These are phyloP conservation scores for Amazona guildingii DNA, from an alignment of 2,113 vertebrate genomes.

Conservation along the genomic window DNA sequence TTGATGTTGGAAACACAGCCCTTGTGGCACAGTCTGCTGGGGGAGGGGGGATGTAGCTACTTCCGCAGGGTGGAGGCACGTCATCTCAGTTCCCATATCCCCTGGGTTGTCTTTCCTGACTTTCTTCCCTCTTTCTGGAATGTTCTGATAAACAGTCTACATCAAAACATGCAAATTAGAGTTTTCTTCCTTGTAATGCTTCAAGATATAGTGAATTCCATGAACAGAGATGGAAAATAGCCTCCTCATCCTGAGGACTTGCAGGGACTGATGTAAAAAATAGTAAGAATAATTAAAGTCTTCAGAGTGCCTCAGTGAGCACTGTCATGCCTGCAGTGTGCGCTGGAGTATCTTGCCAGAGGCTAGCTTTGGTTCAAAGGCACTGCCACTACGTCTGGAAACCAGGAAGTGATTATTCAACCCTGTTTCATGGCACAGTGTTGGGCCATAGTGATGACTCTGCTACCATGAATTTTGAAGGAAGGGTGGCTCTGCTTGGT, in stretches of 20 bases:
- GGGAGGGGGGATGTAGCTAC: neutral
- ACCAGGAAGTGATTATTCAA: neutral
- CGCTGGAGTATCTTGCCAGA: neutral
- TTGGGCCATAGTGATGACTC: neutral
- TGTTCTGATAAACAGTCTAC: neutral
- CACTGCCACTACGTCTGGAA: neutral
- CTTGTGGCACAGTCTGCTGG: neutral
- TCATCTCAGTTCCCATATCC: neutral
- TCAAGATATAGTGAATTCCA: neutral
- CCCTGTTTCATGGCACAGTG: neutral
- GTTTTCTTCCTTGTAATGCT: neutral
- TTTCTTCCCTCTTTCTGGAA: neutral
- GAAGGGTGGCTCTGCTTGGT: neutral
- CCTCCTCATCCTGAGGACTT: neutral
- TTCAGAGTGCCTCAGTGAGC: neutral
- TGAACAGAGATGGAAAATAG: neutral
- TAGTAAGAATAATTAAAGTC: neutral
- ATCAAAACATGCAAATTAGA: neutral
- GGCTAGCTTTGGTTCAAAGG: neutral
- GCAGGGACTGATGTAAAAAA: neutral
- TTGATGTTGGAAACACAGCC: rapidly evolving
- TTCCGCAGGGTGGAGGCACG: rapidly evolving
- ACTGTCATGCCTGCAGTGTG: neutral
- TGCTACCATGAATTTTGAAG: neutral
- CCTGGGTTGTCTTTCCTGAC: neutral